phyloP scores from a whole-genome alignment of 2,888 invertebrate genomes.

The Meghimatium bilineatum region DNA sequence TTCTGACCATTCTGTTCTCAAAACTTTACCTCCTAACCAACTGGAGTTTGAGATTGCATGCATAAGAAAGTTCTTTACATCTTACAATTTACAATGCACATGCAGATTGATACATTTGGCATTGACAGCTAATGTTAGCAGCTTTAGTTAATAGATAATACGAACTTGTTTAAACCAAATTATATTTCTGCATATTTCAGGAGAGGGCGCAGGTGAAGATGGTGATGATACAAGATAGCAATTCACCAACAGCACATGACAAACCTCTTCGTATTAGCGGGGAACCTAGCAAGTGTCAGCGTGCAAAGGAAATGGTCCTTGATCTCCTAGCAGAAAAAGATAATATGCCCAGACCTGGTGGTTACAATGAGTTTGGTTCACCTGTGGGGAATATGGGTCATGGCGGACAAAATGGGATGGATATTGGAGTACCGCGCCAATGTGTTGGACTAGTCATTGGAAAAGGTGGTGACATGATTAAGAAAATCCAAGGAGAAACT shows the following conservation, averaged over 20 bases:
- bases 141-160: too few relatives aligned
- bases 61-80: too few relatives aligned
- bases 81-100: too few relatives aligned
- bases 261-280: slow-evolving; percentile 97
- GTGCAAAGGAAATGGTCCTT: slow-evolving; percentile 84
- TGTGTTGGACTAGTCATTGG: slow-evolving; percentile 98
- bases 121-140: too few relatives aligned
- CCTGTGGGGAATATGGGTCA: slow-evolving; percentile 41
- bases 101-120: too few relatives aligned
- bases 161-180: too few relatives aligned
- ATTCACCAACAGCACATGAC: slow-evolving; percentile 89
- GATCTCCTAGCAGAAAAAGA: slow-evolving; percentile 95
- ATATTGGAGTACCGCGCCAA: slow-evolving; percentile 86
- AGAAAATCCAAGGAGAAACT: slow-evolving; percentile 95
- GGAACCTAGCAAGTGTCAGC: slow-evolving; percentile 79
- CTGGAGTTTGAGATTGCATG: too few relatives aligned
- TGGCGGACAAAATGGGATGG: slow-evolving; percentile 58
- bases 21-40: too few relatives aligned
- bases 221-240: slow-evolving; percentile 98
- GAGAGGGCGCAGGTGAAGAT: slow-evolving; percentile 91
- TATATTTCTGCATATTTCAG: slow-evolving; percentile 51
- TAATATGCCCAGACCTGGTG: slow-evolving; percentile 65
- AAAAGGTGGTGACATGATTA: slow-evolving; percentile 99
- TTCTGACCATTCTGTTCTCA: too few relatives aligned
- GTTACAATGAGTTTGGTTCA: slow-evolving; percentile 55